Conservation (phyloP, 30 jellyfish, hydroid and myxozoan genomes). For the Rhopilema esculentum region DNA sequence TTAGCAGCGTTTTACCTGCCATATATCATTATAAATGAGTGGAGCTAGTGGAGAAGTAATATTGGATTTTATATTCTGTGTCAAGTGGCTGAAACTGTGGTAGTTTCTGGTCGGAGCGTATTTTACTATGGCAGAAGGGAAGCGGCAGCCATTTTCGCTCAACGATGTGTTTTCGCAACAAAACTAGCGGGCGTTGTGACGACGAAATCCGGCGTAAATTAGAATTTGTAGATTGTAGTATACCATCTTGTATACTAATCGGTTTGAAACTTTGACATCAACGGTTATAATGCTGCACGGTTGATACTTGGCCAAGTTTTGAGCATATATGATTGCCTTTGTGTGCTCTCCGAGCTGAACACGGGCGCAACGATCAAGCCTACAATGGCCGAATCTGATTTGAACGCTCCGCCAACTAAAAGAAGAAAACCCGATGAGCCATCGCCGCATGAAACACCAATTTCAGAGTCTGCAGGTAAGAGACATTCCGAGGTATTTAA, state of each 20-base stretch:
- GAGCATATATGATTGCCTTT: constrained; percentile 58
- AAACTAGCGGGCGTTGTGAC: constrained; percentile 67
- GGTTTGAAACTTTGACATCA: constrained; percentile 20
- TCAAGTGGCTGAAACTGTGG: constrained; percentile 6
- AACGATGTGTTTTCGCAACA: constrained; percentile 79
- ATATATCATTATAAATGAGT: constrained; percentile 20
- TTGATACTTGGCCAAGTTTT: constrained; percentile 41
- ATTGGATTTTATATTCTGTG: constrained; percentile 6
- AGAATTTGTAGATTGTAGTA: constrained; percentile 34
- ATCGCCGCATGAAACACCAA: constrained; percentile 90
- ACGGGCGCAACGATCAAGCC: constrained; percentile 39
- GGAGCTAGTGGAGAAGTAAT: constrained; percentile 15
- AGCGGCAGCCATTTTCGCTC: constrained; percentile 76
- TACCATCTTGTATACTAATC: constrained; percentile 54
- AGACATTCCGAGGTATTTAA: background rate
- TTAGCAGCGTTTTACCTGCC: constrained; percentile 7
- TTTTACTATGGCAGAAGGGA: constrained; percentile 43
- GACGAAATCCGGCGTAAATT: constrained; percentile 32
- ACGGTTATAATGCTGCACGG: constrained; percentile 36
- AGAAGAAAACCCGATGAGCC: constrained; percentile 88
- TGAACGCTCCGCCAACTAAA: constrained; percentile 93
- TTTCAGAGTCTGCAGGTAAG: constrained; percentile 90
- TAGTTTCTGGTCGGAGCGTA: constrained; percentile 17
- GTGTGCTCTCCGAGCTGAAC: constrained; percentile 61
- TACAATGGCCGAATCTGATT: constrained; percentile 93